Base-by-base conservation (phyloP, 2,797 vertebrate genomes). In the Ispidina lecontei region DNA sequence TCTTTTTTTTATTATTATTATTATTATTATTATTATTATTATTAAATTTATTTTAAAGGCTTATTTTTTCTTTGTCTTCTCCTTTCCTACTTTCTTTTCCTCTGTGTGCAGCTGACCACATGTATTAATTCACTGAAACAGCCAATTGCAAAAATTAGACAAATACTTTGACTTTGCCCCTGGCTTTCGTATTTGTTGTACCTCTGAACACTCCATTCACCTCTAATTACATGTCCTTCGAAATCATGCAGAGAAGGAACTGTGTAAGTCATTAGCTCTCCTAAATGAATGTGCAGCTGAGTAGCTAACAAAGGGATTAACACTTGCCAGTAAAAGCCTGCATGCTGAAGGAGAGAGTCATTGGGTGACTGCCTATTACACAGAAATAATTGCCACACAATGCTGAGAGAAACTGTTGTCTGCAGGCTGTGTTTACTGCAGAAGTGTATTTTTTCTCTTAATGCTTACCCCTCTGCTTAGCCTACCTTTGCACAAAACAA, bases 261-360 rank as follows among this genome's bases (percentile, higher is more conserved):
- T 76, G 91, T 89, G 93, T 75, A 93, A 97, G 94, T 97, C 96
- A 95, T 97, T 97, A 97, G 91, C 74, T 91, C 94, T 95, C 95
- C 91, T 70, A 96, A 96, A 92, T 67, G 96, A 95, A 95, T 35
- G 79, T 94, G 94, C 95, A 93, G 96, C 96, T 91, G 96, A 87
- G 85, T 73, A 55, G 72, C 95, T 95, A 93, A 97, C 96, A 96
- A 95, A 94, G 90, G 96, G 94, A 97, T 98, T 97, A 97, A 92
- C 52, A 37, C 64, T 77, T 79, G 95, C 94, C 91, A 91, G 95
- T 65, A 77, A 71, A 68, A 91, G 84, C 26, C 1, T 87, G 83
- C 69, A 25, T 4, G 46, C 89, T 81, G 78, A 19, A 89, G 81
- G 44, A 77, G 74, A 28, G 73, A 93, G 93, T 90, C 92, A 88